Evolutionary conservation across 1,140 invertebrate genomes (phyloP), one percentile per base, ranked within the genome.

Genomic region (Camponotus floridanus): DNA sequence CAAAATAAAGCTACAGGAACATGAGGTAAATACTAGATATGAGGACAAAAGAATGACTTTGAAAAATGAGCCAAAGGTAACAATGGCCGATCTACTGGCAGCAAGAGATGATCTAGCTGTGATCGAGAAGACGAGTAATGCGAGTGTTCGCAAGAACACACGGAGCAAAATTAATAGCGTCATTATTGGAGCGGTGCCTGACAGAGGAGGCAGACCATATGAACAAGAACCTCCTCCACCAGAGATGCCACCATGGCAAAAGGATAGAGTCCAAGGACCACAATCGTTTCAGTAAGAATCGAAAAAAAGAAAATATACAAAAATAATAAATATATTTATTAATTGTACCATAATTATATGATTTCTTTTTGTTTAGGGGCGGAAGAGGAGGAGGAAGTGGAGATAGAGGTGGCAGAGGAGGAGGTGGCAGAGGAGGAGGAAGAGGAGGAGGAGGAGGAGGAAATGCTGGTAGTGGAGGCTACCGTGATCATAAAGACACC

Each of bases 171-270:
- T 99, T 2, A 98, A 98, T 88, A 98, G 97, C 95, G 97, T 99
- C 79, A 96, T 98, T 45, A 99, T 99, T 94, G 98, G 98, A 6
- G 85, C 65, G 9, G 94, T 98, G 7, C 98, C 98, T 3, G 98
- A 99, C 94, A 96, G 99, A 92, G 99, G 99, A 70, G 99, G 99
- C 4, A 95, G 98, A 86, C 97, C 98, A 1, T 97, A 97, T 91
- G 98, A 99, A 92, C 97, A 98, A 91, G 97, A 98, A 86, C 97
- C 98, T 5, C 99, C 99, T 1, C 98, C 98, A 6, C 98, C 98
- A 13, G 99, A 99, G 96, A 99, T 99, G 98, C 98, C 99, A 11
- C 97, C 97, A 1, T 99, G 98, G 97, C 96, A 98, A 91, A 97
- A 98, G 88, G 94, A 96, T 86, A 91, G 94, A 87, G 92, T 91